Evolutionary conservation across 2,113 vertebrate species (phyloP), one percentile per base, ranked within the genome.

Genomic region (Cebus imitator): DNA sequence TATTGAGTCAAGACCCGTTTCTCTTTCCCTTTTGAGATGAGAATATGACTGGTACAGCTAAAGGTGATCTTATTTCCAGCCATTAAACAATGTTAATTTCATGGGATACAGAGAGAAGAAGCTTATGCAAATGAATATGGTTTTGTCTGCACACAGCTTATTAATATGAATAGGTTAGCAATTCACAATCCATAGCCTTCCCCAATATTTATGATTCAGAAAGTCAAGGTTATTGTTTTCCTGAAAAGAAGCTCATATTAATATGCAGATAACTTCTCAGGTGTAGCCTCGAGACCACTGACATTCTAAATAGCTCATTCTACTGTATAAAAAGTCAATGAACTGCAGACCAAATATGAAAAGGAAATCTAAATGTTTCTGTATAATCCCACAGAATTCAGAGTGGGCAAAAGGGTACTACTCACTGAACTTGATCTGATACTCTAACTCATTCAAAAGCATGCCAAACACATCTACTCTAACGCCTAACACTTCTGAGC

Each of bases 31-130:
- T 94, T 93, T 79, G 57, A 97, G 32, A 92, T 88, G 66, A 94
- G 40, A 79, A 40, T 93, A 17, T 87, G 83, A 91, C 66, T 83
- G 40, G 68, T 73, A 64, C 10, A 84, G 91, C 91, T 88, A 97
- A 97, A 96, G 93, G 86, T 95, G 89, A 95, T 94, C 92, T 55
- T 95, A 91, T 97, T 97, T 97, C 94, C 94, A 94, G 94, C 70
- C 95, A 96, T 98, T 98, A 96, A 95, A 80, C 95, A 96, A 95
- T 97, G 90, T 93, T 98, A 96, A 98, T 98, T 98, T 98, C 97
- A 97, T 97, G 96, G 95, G 32, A 89, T 84, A 91, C 61, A 91
- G 95, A 97, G 43, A 97, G 90, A 93, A 97, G 87, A 16, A 92
- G 92, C 95, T 97, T 94, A 97, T 97, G 95, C 83, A 97, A 97